These are phyloP conservation scores for Smithornis capensis DNA, from an alignment of 2,113 vertebrate species.

Conservation along the genomic window DNA sequence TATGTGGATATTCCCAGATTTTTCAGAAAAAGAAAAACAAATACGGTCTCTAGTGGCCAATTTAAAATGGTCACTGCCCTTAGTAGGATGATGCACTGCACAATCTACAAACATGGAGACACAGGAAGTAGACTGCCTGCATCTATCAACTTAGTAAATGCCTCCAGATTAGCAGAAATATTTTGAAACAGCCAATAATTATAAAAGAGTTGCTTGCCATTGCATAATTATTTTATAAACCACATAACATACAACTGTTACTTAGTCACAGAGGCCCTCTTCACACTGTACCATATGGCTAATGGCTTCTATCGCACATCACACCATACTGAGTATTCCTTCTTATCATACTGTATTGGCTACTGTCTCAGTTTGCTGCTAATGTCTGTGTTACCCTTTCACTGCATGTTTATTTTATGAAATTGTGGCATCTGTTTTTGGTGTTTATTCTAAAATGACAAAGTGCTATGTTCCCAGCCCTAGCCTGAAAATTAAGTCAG, in stretches of 20 bases:
- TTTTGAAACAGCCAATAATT: conserved; percentile 78
- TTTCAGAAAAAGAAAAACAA: not conserved
- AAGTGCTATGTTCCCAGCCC: conserved; percentile 51
- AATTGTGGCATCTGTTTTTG: conserved; percentile 73
- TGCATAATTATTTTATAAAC: conserved; percentile 84
- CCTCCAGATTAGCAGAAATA: conserved; percentile 72
- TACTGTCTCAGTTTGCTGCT: conserved; percentile 73
- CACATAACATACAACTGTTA: conserved; percentile 74
- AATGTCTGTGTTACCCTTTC: conserved; percentile 78
- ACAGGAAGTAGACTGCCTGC: conserved; percentile 9
- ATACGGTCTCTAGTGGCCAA: not conserved
- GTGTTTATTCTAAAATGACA: conserved; percentile 74
- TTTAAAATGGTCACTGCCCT: conserved; percentile 38
- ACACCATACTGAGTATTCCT: conserved; percentile 76
- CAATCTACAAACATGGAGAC: conserved; percentile 2
- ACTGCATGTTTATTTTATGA: conserved; percentile 82
- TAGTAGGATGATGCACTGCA: not conserved
- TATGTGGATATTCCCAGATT: not conserved
- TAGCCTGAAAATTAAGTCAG: conserved; percentile 57
- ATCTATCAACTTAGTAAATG: conserved; percentile 65
- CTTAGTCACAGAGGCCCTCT: conserved; percentile 73
- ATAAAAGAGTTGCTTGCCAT: conserved; percentile 72
- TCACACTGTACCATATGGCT: conserved; percentile 79
- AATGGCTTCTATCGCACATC: conserved; percentile 71
- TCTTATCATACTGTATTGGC: conserved; percentile 73